phyloP scores from a whole-genome alignment of 2,113 vertebrate genomes.

The Puntigrus tetrazona region DNA sequence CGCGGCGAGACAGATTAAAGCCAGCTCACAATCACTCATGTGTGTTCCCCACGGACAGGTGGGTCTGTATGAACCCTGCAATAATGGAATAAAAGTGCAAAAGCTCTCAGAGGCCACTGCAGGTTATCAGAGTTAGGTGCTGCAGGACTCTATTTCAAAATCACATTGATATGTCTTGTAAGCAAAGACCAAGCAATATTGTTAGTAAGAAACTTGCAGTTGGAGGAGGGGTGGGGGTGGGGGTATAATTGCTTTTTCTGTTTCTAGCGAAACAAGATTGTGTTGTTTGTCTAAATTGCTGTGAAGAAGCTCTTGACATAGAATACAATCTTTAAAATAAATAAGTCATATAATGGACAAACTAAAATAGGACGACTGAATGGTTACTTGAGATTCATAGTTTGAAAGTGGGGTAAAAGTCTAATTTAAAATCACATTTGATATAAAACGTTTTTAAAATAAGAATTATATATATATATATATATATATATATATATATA shows the following conservation, averaged over 20 bases:
- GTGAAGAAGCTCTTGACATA: not conserved
- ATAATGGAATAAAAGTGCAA: conserved; percentile 4
- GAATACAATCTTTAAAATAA: conserved; percentile 17
- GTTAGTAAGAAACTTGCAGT: not conserved
- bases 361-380: not conserved
- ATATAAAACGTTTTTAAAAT: not conserved
- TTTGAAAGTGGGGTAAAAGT: not conserved
- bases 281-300: conserved; percentile 13
- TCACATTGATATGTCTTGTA: conserved; percentile 1
- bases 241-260: conserved; percentile 21
- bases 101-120: not conserved
- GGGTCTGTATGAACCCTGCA: conserved; percentile 17
- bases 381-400: not conserved
- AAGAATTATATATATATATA: too few relatives aligned
- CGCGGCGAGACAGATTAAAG: conserved; percentile 42
- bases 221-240: too few relatives aligned
- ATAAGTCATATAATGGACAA: not conserved
- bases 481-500: too few relatives aligned
- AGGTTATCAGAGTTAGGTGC: not conserved
- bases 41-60: conserved; percentile 11
- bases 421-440: not conserved
- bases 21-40: conserved; percentile 36
- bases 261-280: not conserved
- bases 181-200: not conserved
- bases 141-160: not conserved